Percentiles rank a stretch among this genome's conserved stretches.
Evolutionary conservation across 2,797 vertebrate species (phyloP).

Genomic region (Melanotaenia trifasciata): DNA sequence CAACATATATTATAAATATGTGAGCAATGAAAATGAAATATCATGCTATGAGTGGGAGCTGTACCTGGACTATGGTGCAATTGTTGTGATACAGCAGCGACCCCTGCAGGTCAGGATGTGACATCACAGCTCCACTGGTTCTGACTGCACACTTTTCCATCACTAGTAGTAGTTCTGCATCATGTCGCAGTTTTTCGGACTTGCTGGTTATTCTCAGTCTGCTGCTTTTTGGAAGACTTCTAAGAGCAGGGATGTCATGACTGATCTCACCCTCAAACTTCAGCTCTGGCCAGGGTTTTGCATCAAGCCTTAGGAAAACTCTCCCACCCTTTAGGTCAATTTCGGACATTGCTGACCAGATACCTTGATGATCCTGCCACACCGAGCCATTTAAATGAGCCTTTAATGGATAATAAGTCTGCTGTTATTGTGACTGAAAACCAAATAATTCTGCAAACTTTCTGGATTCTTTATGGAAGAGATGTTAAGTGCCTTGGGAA

Average conservation of each 20-base stretch:
- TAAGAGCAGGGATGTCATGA: constrained; percentile 72
- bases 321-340: constrained; percentile 55
- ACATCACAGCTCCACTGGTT: constrained; percentile 69
- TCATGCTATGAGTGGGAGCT: not conserved
- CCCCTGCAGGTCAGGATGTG: constrained; percentile 77
- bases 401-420: constrained; percentile 64
- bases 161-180: constrained; percentile 65
- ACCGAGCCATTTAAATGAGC: constrained; percentile 79
- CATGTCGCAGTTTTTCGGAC: constrained; percentile 53
- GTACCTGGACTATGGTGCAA: constrained; percentile 82
- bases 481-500: no score
- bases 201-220: constrained; percentile 65
- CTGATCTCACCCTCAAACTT: constrained; percentile 72
- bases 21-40: not conserved
- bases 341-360: constrained; percentile 61
- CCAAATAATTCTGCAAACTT: not conserved
- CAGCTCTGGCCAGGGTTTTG: constrained; percentile 68
- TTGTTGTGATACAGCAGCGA: constrained; percentile 80
- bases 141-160: constrained; percentile 72
- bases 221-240: constrained; percentile 67
- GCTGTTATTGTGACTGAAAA: not conserved
- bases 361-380: constrained; percentile 61
- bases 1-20: not conserved
- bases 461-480: not conserved
- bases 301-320: constrained; percentile 70